phyloP scores from a whole-genome alignment of 2,797 vertebrate genomes.

The Molossus alvarezi region DNA sequence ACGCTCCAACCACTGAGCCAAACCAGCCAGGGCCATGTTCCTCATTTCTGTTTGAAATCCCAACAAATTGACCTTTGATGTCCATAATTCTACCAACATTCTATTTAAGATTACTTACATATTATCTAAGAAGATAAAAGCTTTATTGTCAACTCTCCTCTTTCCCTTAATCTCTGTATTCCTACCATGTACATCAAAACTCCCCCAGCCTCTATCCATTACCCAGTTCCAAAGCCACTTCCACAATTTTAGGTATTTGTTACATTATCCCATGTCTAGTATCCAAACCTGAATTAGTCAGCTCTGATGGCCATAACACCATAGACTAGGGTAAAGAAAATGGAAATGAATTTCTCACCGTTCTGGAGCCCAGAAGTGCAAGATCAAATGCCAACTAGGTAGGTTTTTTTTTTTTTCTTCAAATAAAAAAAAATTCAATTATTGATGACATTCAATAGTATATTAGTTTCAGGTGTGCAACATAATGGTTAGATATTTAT shows the following conservation, averaged over 20 bases:
- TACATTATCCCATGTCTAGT: background rate
- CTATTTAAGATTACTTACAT: background rate
- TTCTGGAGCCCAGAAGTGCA: background rate
- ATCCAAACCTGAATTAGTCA: background rate
- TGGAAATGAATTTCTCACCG: background rate
- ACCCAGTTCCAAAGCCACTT: background rate
- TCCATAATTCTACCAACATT: background rate
- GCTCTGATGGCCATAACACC: background rate
- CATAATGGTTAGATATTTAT: too few relatives aligned
- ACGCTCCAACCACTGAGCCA: too few relatives aligned
- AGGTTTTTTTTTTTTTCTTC: background rate
- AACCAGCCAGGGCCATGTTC: too few relatives aligned
- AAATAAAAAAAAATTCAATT: background rate
- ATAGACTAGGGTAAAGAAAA: background rate
- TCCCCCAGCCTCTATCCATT: background rate
- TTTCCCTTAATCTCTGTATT: background rate
- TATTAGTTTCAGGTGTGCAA: background rate
- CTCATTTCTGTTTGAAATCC: background rate
- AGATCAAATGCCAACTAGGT: background rate
- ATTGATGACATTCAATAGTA: background rate
- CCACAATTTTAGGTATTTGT: background rate
- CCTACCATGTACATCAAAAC: background rate
- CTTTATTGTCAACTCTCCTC: background rate
- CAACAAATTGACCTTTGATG: background rate
- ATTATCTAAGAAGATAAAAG: background rate